Base-by-base conservation (phyloP, 2,888 invertebrate species). In the Mythimna loreyi region DNA sequence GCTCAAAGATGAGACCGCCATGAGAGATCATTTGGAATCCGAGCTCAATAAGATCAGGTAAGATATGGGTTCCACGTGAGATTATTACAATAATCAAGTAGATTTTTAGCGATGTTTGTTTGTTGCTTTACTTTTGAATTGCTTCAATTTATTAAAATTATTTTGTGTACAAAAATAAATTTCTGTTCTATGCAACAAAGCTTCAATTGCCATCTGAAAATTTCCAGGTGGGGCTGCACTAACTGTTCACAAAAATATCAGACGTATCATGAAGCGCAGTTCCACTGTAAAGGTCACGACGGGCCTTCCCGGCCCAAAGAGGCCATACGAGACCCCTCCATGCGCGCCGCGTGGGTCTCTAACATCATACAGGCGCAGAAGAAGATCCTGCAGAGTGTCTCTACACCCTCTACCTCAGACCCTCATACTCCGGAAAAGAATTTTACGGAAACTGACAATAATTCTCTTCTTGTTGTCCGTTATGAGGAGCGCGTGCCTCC, bases 41-140 rank as follows among this genome's bases (percentile, higher is more conserved):
- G 95, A 96, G 78, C 81, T 96, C 49, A 91, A 88, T 49, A 93
- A 91, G 80, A 93, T 95, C 80, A 91, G 95, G 96, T 94, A 85
- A 86, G 50, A 28, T 28, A 7, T 11, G 2, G 23, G n/a, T 9
- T 19, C 8, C 13, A 16, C 25, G 23, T 16, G 23, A 43, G 8
- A 33, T 25, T 40, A 16, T 11, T 49, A 23, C 4, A 7, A 25
- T 23, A 23, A 47, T 36, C 25, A 9, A 3, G 6, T 45, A 11
- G 16, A n/a, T 23, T 36, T 36, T 33, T 23, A 16, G 2, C n/a
- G 11, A 13, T 19, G 0, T 9, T 33, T 56, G 5, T 13, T 36
- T 28, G 11, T 19, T 47, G 6, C 30, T 1, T 52, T 47, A 23
- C 16, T 25, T 28, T 43, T 0, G 2, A 47, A 28, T 49, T 49